phyloP scores from a whole-genome alignment of 2,113 vertebrate species.

The Thryonomys swinderianus region DNA sequence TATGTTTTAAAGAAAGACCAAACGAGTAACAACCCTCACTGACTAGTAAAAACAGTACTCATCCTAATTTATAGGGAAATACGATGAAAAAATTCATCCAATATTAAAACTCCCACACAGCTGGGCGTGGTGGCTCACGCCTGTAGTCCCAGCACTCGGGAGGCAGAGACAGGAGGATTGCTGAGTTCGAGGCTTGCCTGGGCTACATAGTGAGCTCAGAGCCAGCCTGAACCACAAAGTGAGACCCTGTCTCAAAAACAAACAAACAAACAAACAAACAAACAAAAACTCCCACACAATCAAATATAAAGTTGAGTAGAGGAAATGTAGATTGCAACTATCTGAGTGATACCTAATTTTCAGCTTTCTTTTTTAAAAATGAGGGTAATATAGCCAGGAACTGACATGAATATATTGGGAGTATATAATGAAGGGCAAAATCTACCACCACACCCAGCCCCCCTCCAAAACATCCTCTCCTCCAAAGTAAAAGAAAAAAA shows the following conservation, averaged over 20 bases:
- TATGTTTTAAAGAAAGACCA: background rate
- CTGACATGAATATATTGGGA: background rate
- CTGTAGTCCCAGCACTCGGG: too few relatives aligned
- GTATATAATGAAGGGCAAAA: conserved; percentile 3
- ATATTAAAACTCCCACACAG: background rate
- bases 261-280: too few relatives aligned
- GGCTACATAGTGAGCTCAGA: too few relatives aligned
- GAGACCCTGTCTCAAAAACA: too few relatives aligned
- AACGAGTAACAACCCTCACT: background rate
- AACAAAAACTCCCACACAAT: background rate
- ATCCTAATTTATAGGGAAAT: background rate
- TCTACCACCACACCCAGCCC: background rate
- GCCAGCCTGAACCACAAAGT: too few relatives aligned
- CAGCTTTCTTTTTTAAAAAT: background rate
- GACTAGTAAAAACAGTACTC: background rate
- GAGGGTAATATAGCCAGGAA: background rate
- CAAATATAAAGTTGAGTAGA: background rate
- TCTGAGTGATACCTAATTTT: background rate
- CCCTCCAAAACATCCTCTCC: background rate
- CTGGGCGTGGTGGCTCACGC: too few relatives aligned
- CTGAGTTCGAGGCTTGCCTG: too few relatives aligned
- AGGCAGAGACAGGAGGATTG: too few relatives aligned
- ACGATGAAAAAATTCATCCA: background rate
- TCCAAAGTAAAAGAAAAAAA: background rate
- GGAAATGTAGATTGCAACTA: conserved; percentile 8